These are phyloP conservation scores for Otus sunia DNA, from an alignment of 2,113 vertebrate species.

Conservation along the genomic window DNA sequence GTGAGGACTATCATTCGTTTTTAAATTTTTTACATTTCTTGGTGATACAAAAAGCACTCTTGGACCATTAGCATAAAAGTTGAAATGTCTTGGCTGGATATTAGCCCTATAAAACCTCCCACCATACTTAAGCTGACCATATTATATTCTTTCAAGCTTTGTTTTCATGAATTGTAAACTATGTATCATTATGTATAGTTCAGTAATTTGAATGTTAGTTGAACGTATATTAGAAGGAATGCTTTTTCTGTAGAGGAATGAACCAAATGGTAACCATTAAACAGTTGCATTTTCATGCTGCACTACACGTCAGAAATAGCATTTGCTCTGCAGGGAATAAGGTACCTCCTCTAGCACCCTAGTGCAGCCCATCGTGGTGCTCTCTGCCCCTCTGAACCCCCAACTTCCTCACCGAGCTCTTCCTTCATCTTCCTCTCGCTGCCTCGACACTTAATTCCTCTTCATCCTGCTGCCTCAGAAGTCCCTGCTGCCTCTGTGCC, in stretches of 20 bases:
- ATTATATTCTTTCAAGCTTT: conserved; percentile 64
- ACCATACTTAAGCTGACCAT: conserved; percentile 58
- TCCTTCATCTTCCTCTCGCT: conserved; percentile 10
- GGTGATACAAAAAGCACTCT: conserved; percentile 68
- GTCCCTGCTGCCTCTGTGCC: not conserved
- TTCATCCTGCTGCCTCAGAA: not conserved
- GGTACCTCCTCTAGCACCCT: conserved; percentile 67
- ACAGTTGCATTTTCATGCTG: conserved; percentile 36
- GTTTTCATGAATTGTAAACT: conserved; percentile 74
- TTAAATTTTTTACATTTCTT: conserved; percentile 69
- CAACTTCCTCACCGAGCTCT: conserved; percentile 4
- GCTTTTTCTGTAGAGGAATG: conserved; percentile 72
- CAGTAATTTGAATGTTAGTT: conserved; percentile 70
- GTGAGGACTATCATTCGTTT: conserved; percentile 67
- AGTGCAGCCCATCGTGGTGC: conserved; percentile 69
- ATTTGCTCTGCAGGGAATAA: conserved; percentile 65
- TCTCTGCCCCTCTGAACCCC: conserved; percentile 33
- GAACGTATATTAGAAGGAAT: conserved; percentile 69
- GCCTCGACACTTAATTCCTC: not conserved
- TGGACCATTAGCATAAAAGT: conserved; percentile 60
- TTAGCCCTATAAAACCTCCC: conserved; percentile 49
- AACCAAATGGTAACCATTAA: conserved; percentile 66
- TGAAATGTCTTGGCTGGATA: conserved; percentile 66
- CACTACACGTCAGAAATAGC: conserved; percentile 59
- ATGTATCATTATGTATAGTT: conserved; percentile 75